Conservation (phyloP, 2,797 vertebrate genomes). For the Chrysocyon brachyurus region DNA sequence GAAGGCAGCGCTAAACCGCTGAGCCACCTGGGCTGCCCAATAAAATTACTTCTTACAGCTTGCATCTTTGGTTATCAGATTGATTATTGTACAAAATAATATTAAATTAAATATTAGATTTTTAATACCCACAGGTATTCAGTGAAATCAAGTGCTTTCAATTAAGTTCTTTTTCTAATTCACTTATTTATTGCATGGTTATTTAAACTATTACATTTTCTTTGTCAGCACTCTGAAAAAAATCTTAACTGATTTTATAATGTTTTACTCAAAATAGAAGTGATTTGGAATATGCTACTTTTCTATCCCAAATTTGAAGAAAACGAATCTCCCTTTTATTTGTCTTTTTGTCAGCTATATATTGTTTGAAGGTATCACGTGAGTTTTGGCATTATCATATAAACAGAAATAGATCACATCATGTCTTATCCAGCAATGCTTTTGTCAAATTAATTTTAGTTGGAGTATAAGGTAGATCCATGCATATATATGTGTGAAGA, state of each 20-base stretch:
- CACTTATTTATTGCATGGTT: slow-evolving; percentile 68
- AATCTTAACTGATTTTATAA: slow-evolving; percentile 60
- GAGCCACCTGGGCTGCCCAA: no score
- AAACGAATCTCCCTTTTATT: neutral
- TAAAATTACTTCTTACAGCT: slow-evolving; percentile 28
- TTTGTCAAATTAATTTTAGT: neutral
- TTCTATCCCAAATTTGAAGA: neutral
- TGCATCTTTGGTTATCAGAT: neutral
- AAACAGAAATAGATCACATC: neutral
- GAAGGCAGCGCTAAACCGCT: no score
- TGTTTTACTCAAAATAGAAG: slow-evolving; percentile 54
- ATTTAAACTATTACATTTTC: slow-evolving; percentile 62
- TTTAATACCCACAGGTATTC: slow-evolving; percentile 28
- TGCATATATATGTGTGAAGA: neutral
- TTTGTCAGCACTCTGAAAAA: slow-evolving; percentile 72
- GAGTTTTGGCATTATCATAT: neutral
- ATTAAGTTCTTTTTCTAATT: slow-evolving; percentile 71
- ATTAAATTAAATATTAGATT: neutral
- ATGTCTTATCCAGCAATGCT: neutral
- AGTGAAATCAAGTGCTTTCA: neutral
- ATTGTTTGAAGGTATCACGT: neutral
- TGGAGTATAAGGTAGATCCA: neutral
- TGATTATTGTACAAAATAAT: neutral
- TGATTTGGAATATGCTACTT: neutral
- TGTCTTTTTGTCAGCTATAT: neutral